Evolutionary conservation across 2,888 invertebrate species (phyloP).

Genomic region (Acanthacorydalis orientalis): DNA sequence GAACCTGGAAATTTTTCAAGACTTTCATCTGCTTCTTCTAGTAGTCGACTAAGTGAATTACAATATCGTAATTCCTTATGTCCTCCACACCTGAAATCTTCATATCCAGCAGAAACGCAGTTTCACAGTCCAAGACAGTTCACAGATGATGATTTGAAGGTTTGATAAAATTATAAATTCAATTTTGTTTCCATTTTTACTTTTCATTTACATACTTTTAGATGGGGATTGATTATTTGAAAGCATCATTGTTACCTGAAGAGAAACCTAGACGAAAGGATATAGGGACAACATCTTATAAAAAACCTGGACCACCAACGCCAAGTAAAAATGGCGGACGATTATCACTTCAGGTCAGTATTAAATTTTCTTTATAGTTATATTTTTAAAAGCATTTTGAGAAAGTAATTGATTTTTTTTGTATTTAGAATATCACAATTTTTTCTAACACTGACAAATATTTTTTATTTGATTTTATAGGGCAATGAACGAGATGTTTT

Average conservation of each 20-base stretch:
- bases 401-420: no score
- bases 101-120: slow-evolving; percentile 69
- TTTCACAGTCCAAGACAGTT: slow-evolving; percentile 34
- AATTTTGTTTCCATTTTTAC: slow-evolving; percentile 19
- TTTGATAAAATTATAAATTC: slow-evolving; percentile 16
- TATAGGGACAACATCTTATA: slow-evolving; percentile 57
- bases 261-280: slow-evolving; percentile 31
- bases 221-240: slow-evolving; percentile 21
- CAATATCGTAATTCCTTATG: slow-evolving; percentile 66
- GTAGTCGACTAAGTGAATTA: slow-evolving; percentile 43
- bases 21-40: slow-evolving; percentile 13
- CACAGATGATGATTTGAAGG: slow-evolving; percentile 51
- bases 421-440: not conserved
- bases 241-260: slow-evolving; percentile 23
- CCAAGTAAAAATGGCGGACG: slow-evolving; percentile 70
- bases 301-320: slow-evolving; percentile 73
- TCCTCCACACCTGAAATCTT: slow-evolving; percentile 71
- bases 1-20: slow-evolving; percentile 12
- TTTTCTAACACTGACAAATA: not conserved
- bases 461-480: slow-evolving; percentile 7
- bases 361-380: slow-evolving; percentile 2
- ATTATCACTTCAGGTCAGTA: slow-evolving; percentile 46
- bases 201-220: slow-evolving; percentile 12
- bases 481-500: slow-evolving; percentile 38
- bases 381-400: not conserved